Base-by-base conservation (phyloP, 2,113 vertebrate genomes). In the Strigops habroptila region DNA sequence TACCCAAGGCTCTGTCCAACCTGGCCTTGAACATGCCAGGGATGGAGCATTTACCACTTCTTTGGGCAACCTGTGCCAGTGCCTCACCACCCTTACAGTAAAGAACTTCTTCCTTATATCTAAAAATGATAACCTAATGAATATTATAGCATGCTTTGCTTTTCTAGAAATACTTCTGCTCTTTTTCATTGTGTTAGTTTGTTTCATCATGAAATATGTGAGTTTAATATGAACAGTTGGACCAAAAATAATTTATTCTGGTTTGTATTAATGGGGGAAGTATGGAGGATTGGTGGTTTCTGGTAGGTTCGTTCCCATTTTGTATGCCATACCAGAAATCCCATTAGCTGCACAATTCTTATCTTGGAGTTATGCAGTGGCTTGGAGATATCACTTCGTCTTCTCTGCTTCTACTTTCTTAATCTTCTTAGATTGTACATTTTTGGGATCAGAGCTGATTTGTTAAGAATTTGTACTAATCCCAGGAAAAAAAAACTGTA, bases 151-250 rank as follows among this genome's bases (percentile, higher is more conserved):
- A 31, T 41, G n/a, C 2, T 82, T 80, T 80, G 1, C 11, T 65
- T 80, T 82, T n/a, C 30, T 55, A 9, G 6, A 27, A 43, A 35
- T 0, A 22, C 0, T 51, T 59, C 6, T 33, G 3, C 0, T 10
- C 5, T 4, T 17, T 86, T 82, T 49, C 9, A 17, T 44, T 78
- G 3, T 30, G 5, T 65, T 53, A 10, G 1, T 63, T 48, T 25
- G 13, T 64, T 90, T 86, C 25, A 19, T 31, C 19, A 28, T 21
- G 9, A 53, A 88, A 77, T 73, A 28, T 0, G 0, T 31, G 22
- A 51, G 13, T 9, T 44, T 4, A 37, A 15, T 46, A 59, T 10
- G 7, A 77, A 62, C 3, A 52, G 9, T 4, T 48, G 7, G 12
- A 55, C 12, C 2, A 13, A 18, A 82, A 68, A 41, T 31, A 0